Percentiles rank a stretch among this genome's conserved stretches.
These are phyloP conservation scores for Peromyscus aztecus DNA, from an alignment of 2,797 vertebrate genomes.

Conservation along the genomic window DNA sequence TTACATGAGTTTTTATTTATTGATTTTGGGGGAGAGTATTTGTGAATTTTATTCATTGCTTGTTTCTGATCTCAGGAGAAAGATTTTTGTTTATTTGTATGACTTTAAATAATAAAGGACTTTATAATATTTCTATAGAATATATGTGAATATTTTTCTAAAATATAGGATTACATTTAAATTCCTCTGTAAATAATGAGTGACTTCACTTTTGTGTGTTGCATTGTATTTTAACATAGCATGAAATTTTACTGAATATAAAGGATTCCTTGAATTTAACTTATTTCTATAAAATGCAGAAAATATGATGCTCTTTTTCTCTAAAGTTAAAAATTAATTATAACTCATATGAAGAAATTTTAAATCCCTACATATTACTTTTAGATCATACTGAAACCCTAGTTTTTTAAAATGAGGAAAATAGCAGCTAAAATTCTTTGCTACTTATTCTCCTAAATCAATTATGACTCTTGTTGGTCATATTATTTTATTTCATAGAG, in stretches of 20 bases:
- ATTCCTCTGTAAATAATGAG: background rate
- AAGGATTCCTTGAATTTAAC: constrained; percentile 18
- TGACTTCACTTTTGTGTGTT: background rate
- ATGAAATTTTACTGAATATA: background rate
- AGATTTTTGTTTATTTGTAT: background rate
- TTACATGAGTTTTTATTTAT: background rate
- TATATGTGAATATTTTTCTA: constrained; percentile 9
- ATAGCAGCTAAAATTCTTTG: background rate
- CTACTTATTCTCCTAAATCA: background rate
- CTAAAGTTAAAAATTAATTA: constrained; percentile 40
- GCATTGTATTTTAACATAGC: background rate
- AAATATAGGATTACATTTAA: background rate
- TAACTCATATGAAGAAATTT: background rate
- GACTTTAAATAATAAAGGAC: background rate
- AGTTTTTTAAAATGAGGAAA: background rate
- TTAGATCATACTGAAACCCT: background rate
- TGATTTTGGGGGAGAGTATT: background rate
- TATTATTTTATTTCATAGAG: background rate
- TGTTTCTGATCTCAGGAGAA: background rate
- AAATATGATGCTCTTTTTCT: background rate
- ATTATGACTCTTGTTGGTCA: background rate
- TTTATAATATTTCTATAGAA: background rate
- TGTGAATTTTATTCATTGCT: background rate
- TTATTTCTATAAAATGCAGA: constrained; percentile 14
- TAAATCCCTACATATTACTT: background rate